Base-by-base conservation (phyloP, 2,888 invertebrate genomes). In the Pegoplata infirma region DNA sequence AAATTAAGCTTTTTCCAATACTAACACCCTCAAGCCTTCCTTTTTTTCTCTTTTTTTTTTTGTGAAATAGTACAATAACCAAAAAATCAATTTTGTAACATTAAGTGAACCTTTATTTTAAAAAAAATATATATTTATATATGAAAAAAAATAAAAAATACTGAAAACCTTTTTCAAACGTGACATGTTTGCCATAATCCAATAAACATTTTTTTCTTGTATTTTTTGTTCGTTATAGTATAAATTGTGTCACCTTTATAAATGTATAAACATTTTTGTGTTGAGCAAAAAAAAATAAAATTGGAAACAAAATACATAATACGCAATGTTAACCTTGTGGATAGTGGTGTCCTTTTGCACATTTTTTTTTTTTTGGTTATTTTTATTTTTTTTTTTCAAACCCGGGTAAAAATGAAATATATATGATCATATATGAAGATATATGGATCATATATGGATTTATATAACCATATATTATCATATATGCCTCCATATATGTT, bases 141-240 rank as follows among this genome's bases (percentile, higher is more conserved):
- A n/a, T n/a, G n/a, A n/a, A n/a, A n/a, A n/a, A n/a, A n/a, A n/a
- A n/a, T n/a, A 10, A 36, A 25, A 61, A 64, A 55, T n/a, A 36
- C 47, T 16, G 58, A 73, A 69, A 81, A 71, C 80, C 80, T 68
- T 77, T 80, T 80, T 75, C 56, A 76, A 78, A 82, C 78, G 81
- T 82, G 81, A 81, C 81, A 80, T 76, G 69, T 75, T 78, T 77
- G 58, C 66, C 21, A 73, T 73, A 73, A 67, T 69, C 59, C 66
- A 66, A 74, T 66, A 61, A 66, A 58, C 12, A 21, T 56, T 58
- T 59, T 75, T 47, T 74, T 16, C 16, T 56, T 17, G 47, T 59
- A 46, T 53, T 75, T 71, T 71, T 59, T 56, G 67, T 58, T 55
- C 53, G 47, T 59, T 66, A 36, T 25, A 49, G 55, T 53, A 61